phyloP scores from a whole-genome alignment of 2,797 vertebrate species.

The Xenentodon cancila region DNA sequence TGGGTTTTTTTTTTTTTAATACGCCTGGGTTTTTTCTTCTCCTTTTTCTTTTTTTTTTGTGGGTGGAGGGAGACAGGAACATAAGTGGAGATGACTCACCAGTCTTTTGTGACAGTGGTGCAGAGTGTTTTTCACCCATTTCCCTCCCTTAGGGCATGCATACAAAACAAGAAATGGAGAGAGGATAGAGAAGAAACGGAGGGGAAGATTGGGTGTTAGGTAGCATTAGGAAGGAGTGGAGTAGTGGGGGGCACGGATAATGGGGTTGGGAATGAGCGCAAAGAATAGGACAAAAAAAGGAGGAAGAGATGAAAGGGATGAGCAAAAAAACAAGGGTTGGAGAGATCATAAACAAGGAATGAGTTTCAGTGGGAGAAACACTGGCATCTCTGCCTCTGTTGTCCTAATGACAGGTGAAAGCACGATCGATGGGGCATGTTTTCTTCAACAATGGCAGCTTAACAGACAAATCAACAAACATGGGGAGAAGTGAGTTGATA shows the following conservation, averaged over 20 bases:
- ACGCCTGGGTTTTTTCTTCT: conserved; percentile 10
- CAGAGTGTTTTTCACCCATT: conserved; percentile 79
- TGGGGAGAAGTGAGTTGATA: background rate
- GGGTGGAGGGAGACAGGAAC: conserved; percentile 73
- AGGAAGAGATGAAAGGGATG: conserved; percentile 62
- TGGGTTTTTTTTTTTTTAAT: conserved; percentile 55
- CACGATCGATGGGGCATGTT: conserved; percentile 54
- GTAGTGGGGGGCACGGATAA: conserved; percentile 46
- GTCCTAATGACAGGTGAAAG: conserved; percentile 66
- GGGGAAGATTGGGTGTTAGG: conserved; percentile 59
- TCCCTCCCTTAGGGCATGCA: conserved; percentile 69
- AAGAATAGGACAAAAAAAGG: conserved; percentile 34
- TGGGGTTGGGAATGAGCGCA: conserved; percentile 27
- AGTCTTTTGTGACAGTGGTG: conserved; percentile 82
- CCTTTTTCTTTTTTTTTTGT: conserved; percentile 56
- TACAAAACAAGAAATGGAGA: conserved; percentile 75
- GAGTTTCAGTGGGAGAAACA: conserved; percentile 44
- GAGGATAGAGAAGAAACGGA: conserved; percentile 59
- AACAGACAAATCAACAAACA: conserved; percentile 43
- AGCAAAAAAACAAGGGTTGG: conserved; percentile 52
- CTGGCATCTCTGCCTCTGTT: conserved; percentile 34
- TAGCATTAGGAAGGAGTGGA: conserved; percentile 47
- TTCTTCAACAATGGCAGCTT: conserved; percentile 38
- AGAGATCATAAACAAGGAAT: conserved; percentile 64
- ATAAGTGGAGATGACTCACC: conserved; percentile 83